A percentile compares a stretch with the other conserved stretches of the same genome.
These are phyloP conservation scores for Pogonomyrmex californicus DNA, from an alignment of 1,140 invertebrate species.

Conservation along the genomic window DNA sequence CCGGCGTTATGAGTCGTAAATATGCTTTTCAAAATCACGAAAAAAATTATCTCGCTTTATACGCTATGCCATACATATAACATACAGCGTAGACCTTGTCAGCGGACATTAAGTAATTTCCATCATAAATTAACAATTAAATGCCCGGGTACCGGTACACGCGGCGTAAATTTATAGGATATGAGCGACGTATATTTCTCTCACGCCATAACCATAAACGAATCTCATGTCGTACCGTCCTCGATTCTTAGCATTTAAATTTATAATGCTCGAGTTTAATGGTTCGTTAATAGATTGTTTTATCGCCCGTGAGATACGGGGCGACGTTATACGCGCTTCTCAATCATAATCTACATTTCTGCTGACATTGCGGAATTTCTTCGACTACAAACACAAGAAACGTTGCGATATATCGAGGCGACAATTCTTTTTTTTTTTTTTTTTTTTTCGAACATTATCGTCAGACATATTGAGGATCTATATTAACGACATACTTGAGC, in stretches of 20 bases:
- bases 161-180: constrained; percentile 23
- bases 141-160: background rate
- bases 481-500: background rate
- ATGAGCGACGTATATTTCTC: constrained; percentile 32
- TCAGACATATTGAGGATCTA: background rate
- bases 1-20: background rate
- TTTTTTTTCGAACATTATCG: background rate
- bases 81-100: background rate
- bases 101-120: constrained; percentile 16
- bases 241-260: constrained; percentile 53
- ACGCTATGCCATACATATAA: background rate
- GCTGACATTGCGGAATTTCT: background rate
- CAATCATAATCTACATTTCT: constrained; percentile 37
- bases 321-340: background rate
- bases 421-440: background rate
- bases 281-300: constrained; percentile 62
- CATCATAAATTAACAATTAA: constrained; percentile 49
- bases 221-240: constrained; percentile 24
- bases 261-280: constrained; percentile 53
- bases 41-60: background rate
- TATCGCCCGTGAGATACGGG: constrained; percentile 30
- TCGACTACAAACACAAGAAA: constrained; percentile 4
- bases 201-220: constrained; percentile 16
- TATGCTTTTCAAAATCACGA: background rate
- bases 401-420: background rate